Conservation (phyloP, 2,797 vertebrate species). For the Pangasius djambal region DNA sequence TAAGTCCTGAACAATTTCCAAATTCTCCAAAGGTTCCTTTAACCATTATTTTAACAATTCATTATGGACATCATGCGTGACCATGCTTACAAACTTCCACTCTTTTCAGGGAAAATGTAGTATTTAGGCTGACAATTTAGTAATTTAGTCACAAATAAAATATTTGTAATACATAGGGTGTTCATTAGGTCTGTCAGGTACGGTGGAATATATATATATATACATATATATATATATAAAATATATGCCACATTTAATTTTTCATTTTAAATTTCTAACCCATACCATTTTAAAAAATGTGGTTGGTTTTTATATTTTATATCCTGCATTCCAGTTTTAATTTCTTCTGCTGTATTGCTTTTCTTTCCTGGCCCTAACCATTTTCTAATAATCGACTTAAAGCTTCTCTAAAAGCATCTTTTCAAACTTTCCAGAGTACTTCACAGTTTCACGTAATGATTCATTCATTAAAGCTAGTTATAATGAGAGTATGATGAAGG, state of each 20-base stretch:
- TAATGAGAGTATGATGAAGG: neutral
- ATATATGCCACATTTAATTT: neutral
- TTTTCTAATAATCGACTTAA: neutral
- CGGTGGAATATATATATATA: no score
- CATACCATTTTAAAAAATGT: neutral
- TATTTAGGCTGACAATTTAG: neutral
- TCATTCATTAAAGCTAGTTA: neutral
- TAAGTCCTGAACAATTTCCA: neutral
- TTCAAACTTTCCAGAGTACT: neutral
- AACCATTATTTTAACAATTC: neutral
- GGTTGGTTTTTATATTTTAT: neutral
- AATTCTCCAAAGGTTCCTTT: neutral
- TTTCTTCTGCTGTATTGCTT: neutral
- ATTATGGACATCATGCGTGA: neutral
- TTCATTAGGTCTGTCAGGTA: neutral
- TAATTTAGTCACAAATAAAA: neutral
- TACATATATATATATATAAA: no score
- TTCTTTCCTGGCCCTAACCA: neutral
- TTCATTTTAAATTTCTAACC: neutral
- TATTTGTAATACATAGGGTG: neutral
- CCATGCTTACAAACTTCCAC: neutral
- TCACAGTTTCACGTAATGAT: neutral
- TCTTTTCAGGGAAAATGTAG: neutral
- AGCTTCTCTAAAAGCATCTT: neutral
- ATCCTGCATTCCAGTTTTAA: neutral